These are phyloP conservation scores for Rhipidura dahli DNA, from an alignment of 2,113 vertebrate genomes.

Conservation along the genomic window DNA sequence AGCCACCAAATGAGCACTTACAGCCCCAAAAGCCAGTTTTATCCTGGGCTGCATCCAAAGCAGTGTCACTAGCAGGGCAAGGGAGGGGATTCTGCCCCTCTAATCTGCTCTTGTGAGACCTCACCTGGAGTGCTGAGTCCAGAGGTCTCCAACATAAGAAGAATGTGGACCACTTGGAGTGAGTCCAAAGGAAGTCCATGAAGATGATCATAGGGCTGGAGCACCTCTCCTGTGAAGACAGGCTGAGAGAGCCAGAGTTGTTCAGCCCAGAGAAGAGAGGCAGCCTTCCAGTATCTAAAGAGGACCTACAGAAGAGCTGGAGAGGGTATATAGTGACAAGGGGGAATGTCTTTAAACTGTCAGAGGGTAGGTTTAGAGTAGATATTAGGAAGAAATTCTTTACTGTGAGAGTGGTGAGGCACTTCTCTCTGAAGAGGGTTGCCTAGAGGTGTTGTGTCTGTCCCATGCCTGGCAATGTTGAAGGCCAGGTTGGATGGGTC, in stretches of 20 bases:
- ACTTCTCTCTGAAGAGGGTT: neutral
- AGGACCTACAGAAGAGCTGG: neutral
- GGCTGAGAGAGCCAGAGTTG: neutral
- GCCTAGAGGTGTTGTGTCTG: neutral
- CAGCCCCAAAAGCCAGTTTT: neutral
- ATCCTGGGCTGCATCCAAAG: neutral
- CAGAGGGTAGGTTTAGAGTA: neutral
- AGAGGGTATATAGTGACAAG: neutral
- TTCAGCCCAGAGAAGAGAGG: neutral
- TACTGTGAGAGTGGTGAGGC: neutral
- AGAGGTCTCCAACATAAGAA: neutral
- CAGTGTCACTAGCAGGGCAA: rapidly evolving
- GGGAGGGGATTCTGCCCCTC: neutral
- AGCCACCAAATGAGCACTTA: neutral
- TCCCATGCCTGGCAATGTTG: neutral
- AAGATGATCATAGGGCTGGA: neutral
- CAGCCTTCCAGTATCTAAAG: neutral
- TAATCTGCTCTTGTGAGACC: neutral
- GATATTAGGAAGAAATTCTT: neutral
- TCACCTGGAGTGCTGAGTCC: neutral
- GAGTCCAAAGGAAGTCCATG: neutral
- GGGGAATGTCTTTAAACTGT: neutral
- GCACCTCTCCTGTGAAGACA: neutral
- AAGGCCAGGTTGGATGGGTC: neutral
- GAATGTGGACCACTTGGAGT: neutral